Evolutionary conservation across 2,113 vertebrate species (phyloP), one percentile per base, ranked within the genome.

Genomic region (Ceyx cyanopectus): DNA sequence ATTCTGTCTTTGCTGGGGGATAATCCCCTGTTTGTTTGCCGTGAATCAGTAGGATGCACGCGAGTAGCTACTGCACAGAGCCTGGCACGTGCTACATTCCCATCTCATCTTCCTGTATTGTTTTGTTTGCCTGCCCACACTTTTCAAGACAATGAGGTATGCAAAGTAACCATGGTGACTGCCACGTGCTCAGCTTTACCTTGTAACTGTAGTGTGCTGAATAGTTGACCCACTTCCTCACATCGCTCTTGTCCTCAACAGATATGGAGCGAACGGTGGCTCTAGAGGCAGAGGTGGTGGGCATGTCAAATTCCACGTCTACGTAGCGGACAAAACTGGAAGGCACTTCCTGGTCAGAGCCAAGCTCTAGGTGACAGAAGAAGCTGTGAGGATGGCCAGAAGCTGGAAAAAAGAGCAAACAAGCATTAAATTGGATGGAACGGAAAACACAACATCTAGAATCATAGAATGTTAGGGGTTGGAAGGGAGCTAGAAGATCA

Each of bases 191-290:
- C 12, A 50, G 29, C 61, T 85, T 82, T 97, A 99, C 98, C 98
- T 99, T 98, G 94, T 98, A 99, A 91, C 95, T 98, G 95, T 98
- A 99, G 95, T 98, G 98, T 76, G 98, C 98, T 46, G 98, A 98
- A 87, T 99, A 99, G 93, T 98, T 98, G 95, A 99, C 98, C 98
- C 98, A 98, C 83, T 99, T 99, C 96, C 98, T 98, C 70, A 99
- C 94, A 2, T 98, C 96, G 0, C 90, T 94, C 94, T 97, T 98
- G 92, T 98, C 98, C 87, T 98, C 98, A 7, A 99, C 98, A 2
- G 98, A 98, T 94, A 99, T 97, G 68, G 98, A 99, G 9, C 98
- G 97, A 34, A 99, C 95, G 0, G 97, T 53, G 29, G 98, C 96
- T 95, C 98, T 98, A 79, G 98, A 99, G 0, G 98, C 98, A 41